These are phyloP conservation scores for Cathartes aura DNA, from an alignment of 2,113 vertebrate species.

Conservation along the genomic window DNA sequence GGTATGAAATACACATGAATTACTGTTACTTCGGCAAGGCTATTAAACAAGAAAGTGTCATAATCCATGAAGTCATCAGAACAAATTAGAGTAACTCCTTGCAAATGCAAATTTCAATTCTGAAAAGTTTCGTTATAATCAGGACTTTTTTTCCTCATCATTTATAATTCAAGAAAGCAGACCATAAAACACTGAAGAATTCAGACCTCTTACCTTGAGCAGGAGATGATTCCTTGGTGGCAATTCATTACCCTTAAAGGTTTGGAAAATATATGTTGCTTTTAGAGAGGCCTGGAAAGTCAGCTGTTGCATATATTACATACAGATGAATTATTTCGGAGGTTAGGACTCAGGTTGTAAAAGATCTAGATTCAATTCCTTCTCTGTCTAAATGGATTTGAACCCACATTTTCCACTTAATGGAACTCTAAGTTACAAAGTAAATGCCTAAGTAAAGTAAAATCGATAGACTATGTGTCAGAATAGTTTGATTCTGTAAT, in stretches of 20 bases:
- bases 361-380: background rate
- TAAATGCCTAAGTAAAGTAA: background rate
- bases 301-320: background rate
- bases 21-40: background rate
- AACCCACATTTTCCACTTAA: background rate
- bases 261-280: background rate
- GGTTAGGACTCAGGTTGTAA: background rate
- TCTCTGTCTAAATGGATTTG: background rate
- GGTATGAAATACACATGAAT: background rate
- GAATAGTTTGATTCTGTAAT: background rate
- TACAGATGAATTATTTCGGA: background rate
- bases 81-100: background rate
- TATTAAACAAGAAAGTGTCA: background rate
- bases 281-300: background rate
- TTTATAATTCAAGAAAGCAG: background rate
- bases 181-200: background rate
- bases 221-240: background rate
- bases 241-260: background rate
- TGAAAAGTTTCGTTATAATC: background rate
- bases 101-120: background rate
- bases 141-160: background rate
- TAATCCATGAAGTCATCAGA: background rate
- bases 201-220: background rate
- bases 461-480: background rate
- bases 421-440: background rate